These are phyloP conservation scores for Perca fluviatilis DNA, from an alignment of 2,113 vertebrate species.

Conservation along the genomic window DNA sequence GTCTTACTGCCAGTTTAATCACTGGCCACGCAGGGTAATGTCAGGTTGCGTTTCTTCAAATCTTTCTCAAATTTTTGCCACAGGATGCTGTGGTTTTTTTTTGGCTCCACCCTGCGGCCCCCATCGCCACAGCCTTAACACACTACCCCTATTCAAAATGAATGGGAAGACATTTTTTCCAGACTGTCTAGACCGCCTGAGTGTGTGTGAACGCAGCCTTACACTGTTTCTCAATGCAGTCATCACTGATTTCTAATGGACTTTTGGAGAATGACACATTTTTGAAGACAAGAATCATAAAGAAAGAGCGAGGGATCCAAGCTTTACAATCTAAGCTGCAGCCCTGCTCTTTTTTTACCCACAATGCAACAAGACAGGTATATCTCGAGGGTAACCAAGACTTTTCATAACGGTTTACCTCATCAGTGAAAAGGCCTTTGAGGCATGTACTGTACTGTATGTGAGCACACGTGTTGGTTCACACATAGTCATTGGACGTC, in stretches of 20 bases:
- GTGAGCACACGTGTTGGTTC: background rate
- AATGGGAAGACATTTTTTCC: too few species aligned
- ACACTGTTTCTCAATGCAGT: background rate
- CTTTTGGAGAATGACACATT: background rate
- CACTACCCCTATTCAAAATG: too few species aligned
- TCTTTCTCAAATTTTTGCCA: too few species aligned
- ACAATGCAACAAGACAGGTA: slow-evolving; percentile 38
- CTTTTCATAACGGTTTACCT: slow-evolving; percentile 19
- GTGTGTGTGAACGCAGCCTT: too few species aligned
- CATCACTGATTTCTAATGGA: background rate
- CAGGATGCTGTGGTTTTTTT: too few species aligned
- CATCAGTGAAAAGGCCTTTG: background rate
- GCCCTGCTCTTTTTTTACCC: slow-evolving; percentile 2
- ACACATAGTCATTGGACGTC: background rate
- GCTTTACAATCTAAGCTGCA: background rate
- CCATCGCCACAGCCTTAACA: too few species aligned
- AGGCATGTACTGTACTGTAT: background rate
- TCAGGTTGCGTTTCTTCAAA: too few species aligned
- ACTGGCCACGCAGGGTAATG: too few species aligned
- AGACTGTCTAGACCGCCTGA: too few species aligned
- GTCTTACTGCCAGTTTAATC: too few species aligned
- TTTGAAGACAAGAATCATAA: background rate
- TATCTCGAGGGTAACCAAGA: slow-evolving; percentile 8
- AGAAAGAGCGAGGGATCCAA: background rate
- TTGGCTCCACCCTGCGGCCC: too few species aligned